A percentile compares a stretch with the other conserved stretches of the same genome.
Conservation (phyloP, 2,888 invertebrate species). For the Beris morrisii region DNA sequence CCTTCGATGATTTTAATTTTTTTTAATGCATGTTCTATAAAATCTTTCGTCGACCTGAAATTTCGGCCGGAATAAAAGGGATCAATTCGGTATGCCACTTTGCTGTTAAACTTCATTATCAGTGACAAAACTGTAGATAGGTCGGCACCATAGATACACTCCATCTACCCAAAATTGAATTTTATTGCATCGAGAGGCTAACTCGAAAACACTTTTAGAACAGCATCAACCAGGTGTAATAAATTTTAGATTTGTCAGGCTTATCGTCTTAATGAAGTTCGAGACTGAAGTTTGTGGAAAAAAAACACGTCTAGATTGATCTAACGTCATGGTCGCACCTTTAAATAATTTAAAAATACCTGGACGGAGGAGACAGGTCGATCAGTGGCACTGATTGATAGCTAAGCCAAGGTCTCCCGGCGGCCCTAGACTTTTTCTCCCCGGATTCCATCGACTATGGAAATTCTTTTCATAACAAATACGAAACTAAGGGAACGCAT, state of each 20-base stretch:
- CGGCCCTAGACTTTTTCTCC: no score
- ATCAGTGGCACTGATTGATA: slow-evolving; percentile 8
- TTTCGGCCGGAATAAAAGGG: background rate
- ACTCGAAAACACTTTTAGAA: slow-evolving; percentile 19
- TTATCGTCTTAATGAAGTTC: slow-evolving; percentile 3
- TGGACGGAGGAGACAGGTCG: background rate
- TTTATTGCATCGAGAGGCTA: background rate
- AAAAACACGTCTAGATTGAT: slow-evolving; percentile 1
- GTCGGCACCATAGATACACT: no score
- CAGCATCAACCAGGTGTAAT: slow-evolving; percentile 6
- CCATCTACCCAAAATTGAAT: background rate
- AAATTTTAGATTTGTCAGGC: slow-evolving; percentile 16
- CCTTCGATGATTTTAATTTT: no score
- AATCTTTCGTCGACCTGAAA: no score
- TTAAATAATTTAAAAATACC: background rate
- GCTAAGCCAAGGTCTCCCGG: background rate
- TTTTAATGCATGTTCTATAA: no score
- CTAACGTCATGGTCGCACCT: slow-evolving; percentile 7
- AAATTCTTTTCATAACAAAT: no score
- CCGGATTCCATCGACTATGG: no score
- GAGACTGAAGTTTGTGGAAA: background rate
- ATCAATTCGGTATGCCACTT: slow-evolving; percentile 9
- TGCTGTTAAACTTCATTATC: slow-evolving; percentile 4
- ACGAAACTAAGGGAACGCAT: no score
- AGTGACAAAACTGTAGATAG: background rate